These are phyloP conservation scores for Glyptemys insculpta DNA, from an alignment of 2,797 vertebrate species.

Conservation along the genomic window DNA sequence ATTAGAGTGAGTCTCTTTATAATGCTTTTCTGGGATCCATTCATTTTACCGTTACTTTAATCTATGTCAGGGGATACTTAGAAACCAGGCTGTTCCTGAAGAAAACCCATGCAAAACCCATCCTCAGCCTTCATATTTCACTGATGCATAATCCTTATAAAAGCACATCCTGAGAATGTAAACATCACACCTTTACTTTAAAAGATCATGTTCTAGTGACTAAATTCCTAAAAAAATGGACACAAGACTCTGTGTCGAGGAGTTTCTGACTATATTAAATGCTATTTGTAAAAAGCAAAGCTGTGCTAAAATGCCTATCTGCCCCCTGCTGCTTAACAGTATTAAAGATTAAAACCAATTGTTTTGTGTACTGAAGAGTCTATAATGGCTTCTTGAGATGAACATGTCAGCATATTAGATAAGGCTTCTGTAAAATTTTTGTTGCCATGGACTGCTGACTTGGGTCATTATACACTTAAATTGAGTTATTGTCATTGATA, in stretches of 20 bases:
- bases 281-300: constrained; percentile 78
- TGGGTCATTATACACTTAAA: constrained; percentile 80
- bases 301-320: constrained; percentile 79
- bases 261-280: constrained; percentile 75
- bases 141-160: constrained; percentile 22
- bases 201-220: constrained; percentile 33
- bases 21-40: constrained; percentile 38
- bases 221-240: constrained; percentile 61
- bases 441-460: constrained; percentile 74
- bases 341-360: constrained; percentile 83
- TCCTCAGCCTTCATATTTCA: constrained; percentile 14
- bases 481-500: constrained; percentile 77
- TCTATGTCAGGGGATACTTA: constrained; percentile 50
- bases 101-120: background rate
- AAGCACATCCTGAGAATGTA: background rate
- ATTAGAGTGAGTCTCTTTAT: constrained; percentile 43
- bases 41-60: constrained; percentile 53
- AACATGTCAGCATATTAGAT: constrained; percentile 77
- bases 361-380: constrained; percentile 76
- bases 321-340: constrained; percentile 79
- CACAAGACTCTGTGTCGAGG: constrained; percentile 40
- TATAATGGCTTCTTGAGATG: constrained; percentile 75
- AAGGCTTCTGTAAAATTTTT: constrained; percentile 79
- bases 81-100: constrained; percentile 27
- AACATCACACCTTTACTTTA: background rate